Base-by-base conservation (phyloP, 2,888 invertebrate species). In the Aleiodes testaceus region DNA sequence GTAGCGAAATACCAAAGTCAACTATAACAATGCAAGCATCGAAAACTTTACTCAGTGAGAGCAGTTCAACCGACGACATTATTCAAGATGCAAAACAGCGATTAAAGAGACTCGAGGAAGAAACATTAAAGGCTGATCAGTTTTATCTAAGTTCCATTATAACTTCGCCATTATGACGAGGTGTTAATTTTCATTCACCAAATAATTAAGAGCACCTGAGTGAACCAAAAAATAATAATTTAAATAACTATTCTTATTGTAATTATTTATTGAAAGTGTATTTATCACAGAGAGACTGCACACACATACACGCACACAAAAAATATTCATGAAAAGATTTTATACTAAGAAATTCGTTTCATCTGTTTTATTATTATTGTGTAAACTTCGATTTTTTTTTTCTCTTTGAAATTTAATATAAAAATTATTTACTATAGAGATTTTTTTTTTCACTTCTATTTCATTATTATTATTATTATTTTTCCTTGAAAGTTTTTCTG, bases 31-130 rank as follows among this genome's bases (percentile, higher is more conserved):
- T 78, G 26, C 66, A 77, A 9, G 80, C 81, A 55, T 72, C 75
- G 0, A 82, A 81, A 20, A 83, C 82, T 14, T 59, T 85, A 16
- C 73, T 86, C 2, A 87, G 86, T 59, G 87, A 87, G 70, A 84
- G 82, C 14, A 87, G 87, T 75, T 87, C 87, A 0, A 87, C 86
- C 0, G 87, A 87, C 55, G 87, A 87, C 67, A 85, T 87, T 64
- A 76, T 87, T 50, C 84, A 85, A 20, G 87, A 87, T 70, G 87
- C 87, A 1, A 86, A 82, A 76, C 79, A 82, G 67, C 81, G 87
- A 2, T 75, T 87, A 0, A 82, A 78, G 49, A 80, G 86, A 12
- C 72, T 87, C 2, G 86, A 87, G 45, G 84, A 86, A 66, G 87
- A 87, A 71, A 86, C 83, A 72, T 68, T 82, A 4, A 83, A 78